Conservation (phyloP, 2,888 invertebrate species). For the Pyrochroa serraticornis region DNA sequence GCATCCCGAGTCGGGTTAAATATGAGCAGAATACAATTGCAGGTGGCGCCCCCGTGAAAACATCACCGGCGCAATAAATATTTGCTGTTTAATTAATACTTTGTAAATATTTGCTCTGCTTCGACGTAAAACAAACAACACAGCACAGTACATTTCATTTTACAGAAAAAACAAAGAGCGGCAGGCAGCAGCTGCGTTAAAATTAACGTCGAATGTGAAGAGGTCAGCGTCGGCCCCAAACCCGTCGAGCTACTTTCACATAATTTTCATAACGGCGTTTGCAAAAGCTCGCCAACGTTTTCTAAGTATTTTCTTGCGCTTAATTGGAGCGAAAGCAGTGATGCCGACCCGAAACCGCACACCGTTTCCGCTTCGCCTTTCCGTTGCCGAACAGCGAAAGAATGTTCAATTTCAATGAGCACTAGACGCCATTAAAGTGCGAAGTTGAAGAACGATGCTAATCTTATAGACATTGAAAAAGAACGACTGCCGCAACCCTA, state of each 20-base stretch:
- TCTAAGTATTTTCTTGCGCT: no score
- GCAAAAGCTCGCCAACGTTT: no score
- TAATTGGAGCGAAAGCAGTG: neutral
- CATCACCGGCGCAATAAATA: constrained; percentile 12
- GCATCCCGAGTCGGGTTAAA: no score
- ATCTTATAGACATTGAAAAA: constrained; percentile 9
- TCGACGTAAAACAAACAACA: constrained; percentile 11
- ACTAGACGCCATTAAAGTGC: constrained; percentile 12
- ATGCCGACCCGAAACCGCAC: neutral
- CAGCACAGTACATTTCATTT: constrained; percentile 18
- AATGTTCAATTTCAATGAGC: neutral
- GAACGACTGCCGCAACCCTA: constrained; percentile 15
- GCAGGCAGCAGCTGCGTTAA: constrained; percentile 9
- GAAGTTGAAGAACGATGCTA: constrained; percentile 10
- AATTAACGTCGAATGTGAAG: constrained; percentile 6
- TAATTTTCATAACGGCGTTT: no score
- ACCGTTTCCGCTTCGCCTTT: neutral
- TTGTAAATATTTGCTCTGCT: constrained; percentile 21
- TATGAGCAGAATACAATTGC: no score
- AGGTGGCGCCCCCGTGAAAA: no score
- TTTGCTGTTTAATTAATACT: constrained; percentile 26
- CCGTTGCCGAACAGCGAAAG: neutral
- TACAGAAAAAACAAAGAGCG: constrained; percentile 14
- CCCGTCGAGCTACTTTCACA: no score
- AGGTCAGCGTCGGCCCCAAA: neutral